A percentile compares a stretch with the other conserved stretches of the same genome.
These are phyloP conservation scores for Ptychodera flava DNA, from an alignment of 35 echinoderm and acorn worm genomes.

Conservation along the genomic window DNA sequence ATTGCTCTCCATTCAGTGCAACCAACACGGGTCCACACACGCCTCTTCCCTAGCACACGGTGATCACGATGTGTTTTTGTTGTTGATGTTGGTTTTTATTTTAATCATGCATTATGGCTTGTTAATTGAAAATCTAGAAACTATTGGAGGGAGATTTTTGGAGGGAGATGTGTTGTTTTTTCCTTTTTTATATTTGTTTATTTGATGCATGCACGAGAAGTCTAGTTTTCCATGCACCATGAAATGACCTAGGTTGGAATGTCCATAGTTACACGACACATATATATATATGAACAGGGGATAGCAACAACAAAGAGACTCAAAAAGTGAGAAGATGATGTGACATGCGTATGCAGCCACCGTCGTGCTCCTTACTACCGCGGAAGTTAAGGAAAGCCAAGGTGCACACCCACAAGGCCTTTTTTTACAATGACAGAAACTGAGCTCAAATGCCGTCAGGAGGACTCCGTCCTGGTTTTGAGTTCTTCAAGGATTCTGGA, in stretches of 20 bases:
- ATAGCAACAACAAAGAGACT: constrained; percentile 1
- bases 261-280: not conserved
- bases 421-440: no score
- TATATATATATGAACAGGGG: constrained; percentile 1
- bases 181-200: no score
- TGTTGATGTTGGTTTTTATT: not conserved
- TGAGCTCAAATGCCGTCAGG: not conserved
- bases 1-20: no score
- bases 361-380: not conserved
- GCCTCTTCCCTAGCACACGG: no score
- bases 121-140: not conserved
- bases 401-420: not conserved
- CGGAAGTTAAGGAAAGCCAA: not conserved
- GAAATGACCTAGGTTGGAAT: not conserved
- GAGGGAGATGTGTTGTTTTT: not conserved
- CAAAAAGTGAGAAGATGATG: no score
- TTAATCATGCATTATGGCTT: not conserved
- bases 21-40: no score
- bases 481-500: no score
- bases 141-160: not conserved
- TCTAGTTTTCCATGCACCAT: not conserved
- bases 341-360: not conserved
- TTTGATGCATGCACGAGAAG: not conserved
- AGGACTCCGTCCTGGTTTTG: no score
- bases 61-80: no score